Percentiles rank a stretch among this genome's conserved stretches.
Conservation (phyloP, 2,113 vertebrate genomes). For the Otis tarda region DNA sequence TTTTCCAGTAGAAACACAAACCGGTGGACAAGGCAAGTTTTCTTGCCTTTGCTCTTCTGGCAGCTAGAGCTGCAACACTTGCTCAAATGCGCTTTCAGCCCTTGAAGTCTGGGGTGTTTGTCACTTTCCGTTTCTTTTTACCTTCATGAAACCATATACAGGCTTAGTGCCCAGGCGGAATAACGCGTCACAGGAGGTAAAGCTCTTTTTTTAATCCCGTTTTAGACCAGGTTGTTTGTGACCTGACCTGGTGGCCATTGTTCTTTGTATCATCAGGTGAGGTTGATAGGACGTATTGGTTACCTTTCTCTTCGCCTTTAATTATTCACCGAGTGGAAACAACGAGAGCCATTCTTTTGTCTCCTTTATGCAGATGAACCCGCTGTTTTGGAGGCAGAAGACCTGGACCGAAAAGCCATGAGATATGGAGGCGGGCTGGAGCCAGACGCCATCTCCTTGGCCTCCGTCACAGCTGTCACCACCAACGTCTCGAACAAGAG, state of each 20-base stretch:
- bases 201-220: neutral
- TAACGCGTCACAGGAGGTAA: neutral
- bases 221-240: neutral
- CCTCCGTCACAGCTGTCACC: constrained; percentile 95
- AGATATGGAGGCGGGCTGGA: constrained; percentile 79
- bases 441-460: constrained; percentile 89
- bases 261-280: neutral
- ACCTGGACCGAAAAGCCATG: constrained; percentile 82
- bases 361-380: constrained; percentile 83
- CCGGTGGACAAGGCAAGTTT: fast-evolving
- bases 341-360: neutral
- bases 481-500: constrained; percentile 98
- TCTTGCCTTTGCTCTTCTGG: fast-evolving
- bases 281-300: neutral
- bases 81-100: neutral
- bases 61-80: neutral
- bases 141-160: fast-evolving
- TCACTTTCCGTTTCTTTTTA: neutral
- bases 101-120: neutral
- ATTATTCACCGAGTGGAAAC: neutral
- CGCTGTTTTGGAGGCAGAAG: constrained; percentile 90
- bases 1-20: fast-evolving
- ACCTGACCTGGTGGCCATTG: neutral
- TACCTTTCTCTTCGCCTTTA: neutral
- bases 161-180: neutral